Conservation (phyloP, 2,113 vertebrate species). For the Nicator chloris region DNA sequence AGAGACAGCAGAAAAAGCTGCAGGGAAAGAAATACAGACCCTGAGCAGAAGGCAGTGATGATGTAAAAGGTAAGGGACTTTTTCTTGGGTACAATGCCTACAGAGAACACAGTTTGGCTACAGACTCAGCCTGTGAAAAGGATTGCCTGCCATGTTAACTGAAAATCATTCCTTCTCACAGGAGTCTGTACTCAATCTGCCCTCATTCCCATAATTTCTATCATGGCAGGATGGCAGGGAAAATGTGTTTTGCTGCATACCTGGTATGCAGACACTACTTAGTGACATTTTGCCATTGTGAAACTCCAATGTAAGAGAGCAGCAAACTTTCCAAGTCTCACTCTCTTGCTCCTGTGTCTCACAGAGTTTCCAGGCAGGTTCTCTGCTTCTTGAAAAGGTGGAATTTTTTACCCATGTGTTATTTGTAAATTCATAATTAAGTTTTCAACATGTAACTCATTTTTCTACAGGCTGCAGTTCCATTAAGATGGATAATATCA, state of each 20-base stretch:
- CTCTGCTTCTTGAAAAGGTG: background rate
- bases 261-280: background rate
- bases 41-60: background rate
- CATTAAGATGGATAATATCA: background rate
- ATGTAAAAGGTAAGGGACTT: background rate
- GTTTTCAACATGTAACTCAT: background rate
- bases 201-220: background rate
- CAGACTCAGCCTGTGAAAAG: background rate
- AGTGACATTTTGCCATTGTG: background rate
- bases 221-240: background rate
- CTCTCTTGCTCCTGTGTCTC: background rate
- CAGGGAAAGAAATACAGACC: background rate
- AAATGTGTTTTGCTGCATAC: background rate
- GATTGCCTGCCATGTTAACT: background rate
- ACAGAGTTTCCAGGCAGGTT: background rate
- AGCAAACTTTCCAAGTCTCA: background rate
- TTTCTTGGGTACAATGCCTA: background rate
- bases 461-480: background rate
- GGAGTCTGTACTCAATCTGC: background rate
- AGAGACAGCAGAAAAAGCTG: slow-evolving; percentile 66
- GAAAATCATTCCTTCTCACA: background rate
- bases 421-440: background rate
- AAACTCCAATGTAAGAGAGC: background rate
- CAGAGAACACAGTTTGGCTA: background rate
- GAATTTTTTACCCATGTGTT: background rate